phyloP scores from a whole-genome alignment of 2,888 invertebrate genomes.

The Chaetoderma sp. region DNA sequence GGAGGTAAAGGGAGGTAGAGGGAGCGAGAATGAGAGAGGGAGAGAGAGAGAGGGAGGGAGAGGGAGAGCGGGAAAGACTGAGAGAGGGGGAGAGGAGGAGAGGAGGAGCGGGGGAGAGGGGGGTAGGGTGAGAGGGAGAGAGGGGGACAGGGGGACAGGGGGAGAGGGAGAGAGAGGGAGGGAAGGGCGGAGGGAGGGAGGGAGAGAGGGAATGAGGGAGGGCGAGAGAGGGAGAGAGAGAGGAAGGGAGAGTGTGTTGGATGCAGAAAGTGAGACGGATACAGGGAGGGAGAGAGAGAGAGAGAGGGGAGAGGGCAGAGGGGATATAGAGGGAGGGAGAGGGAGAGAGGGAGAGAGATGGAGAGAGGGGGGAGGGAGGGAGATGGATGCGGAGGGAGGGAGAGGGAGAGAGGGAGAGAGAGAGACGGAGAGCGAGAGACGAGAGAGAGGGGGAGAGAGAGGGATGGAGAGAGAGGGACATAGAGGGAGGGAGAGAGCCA shows the following conservation, averaged over 20 bases:
- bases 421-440: too few relatives aligned
- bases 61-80: too few relatives aligned
- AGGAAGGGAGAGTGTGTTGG: slow-evolving; percentile 8
- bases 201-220: slow-evolving; percentile 2
- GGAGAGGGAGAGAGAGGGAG: slow-evolving; percentile 4
- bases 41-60: background rate
- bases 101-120: background rate
- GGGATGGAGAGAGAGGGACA: slow-evolving; percentile 2
- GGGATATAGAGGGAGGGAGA: background rate
- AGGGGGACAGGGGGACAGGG: background rate
- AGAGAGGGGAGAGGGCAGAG: background rate
- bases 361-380: background rate
- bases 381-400: too few relatives aligned
- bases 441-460: slow-evolving; percentile 16
- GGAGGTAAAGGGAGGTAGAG: slow-evolving; percentile 9
- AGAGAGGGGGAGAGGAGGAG: background rate
- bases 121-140: too few relatives aligned
- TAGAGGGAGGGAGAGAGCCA: too few relatives aligned
- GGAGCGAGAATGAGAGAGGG: too few relatives aligned
- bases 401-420: too few relatives aligned
- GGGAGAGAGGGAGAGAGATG: background rate
- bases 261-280: background rate
- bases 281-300: too few relatives aligned
- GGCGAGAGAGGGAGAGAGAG: background rate
- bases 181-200: too few relatives aligned